Base-by-base conservation (phyloP, 2,113 vertebrate species). In the Falcunculus frontatus region DNA sequence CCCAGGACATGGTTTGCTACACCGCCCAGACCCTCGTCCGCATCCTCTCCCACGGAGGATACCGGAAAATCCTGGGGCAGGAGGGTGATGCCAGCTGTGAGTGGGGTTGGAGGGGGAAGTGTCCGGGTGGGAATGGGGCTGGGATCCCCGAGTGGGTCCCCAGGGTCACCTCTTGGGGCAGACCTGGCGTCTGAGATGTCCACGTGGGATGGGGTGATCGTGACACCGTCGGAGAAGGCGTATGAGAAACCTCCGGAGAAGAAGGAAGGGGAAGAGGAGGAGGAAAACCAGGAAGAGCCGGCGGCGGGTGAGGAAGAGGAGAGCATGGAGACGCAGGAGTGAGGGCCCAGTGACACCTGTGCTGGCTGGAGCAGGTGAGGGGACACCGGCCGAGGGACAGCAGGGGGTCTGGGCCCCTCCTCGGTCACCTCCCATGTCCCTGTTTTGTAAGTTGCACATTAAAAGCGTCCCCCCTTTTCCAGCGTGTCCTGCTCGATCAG, bases 21-120 rank as follows among this genome's bases (percentile, higher is more conserved):
- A 99, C 99, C 0, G 99, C 99, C 2, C 99, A 99, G 98, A 99
- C 99, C 1, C 97, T 99, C 33, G 99, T 99, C 52, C 98, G 99
- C 53, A 99, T 99, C 20, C 98, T 99, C 7, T 99, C 99, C 1
- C 99, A 99, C 4, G 99, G 99, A 20, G 99, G 99, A 1, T 99
- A 99, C 97, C 97, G 99, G 95, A 99, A 99, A 95, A 99, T 99
- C 94, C 98, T 99, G 1, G 99, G 99, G 4, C 98, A 99, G 59
- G 99, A 99, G 84, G 99, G 99, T 7, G 99, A 99, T 1, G 99
- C 99, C 93, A 99, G 99, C 97, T 99, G 99, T 99, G 91, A 99
- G 99, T 98, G 53, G 60, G 47, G 75, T 11, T 0, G 30, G n/a
- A n/a, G 53, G 16, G 37, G 52, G 14, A 1, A 6, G 8, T 12